Base-by-base conservation (phyloP, 2,113 vertebrate genomes). In the Alosa alosa region DNA sequence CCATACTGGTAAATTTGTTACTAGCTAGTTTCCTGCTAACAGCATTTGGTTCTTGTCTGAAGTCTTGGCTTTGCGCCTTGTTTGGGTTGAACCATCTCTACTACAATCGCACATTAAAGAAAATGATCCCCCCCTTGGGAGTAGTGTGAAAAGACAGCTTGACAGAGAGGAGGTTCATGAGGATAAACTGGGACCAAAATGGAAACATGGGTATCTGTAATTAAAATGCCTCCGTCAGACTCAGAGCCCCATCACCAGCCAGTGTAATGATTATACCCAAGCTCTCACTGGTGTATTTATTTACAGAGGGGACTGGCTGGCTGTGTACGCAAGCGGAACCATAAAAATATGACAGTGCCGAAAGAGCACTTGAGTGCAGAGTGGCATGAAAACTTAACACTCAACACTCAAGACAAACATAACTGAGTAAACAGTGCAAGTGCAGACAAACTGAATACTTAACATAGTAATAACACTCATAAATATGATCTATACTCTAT, bases 181-280 rank as follows among this genome's bases (percentile, higher is more conserved):
- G 4, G 72, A 78, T 36, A 78, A 41, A 78, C 13, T 15, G 11
- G 31, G 72, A 78, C 72, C 72, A 39, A 78, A 78, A 78, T 78
- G 72, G 72, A 78, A 39, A 78, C 72, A 39, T 78, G 72, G 72
- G 72, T 36, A 78, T 78, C 31, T 78, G 72, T 78, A 78, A 78
- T 78, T 78, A 78, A 78, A 78, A 78, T 78, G 72, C 72, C 72
- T 60, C 18, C 17, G 18, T 3, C 31, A 41, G 39, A 60, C 22
- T 7, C 36, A 3, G 6, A 3, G 72, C 15, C 72, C 15, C 72
- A 78, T 78, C 72, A 78, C 5, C 31, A 36, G 25, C 10, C 25
- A 78, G 31, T 39, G 72, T 78, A 39, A 78, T 78, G 72, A 13
- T 78, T 78, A 78, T 13, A 17, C 4, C 31, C 10, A 36, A 17